These are phyloP conservation scores for Myotis vivesi DNA, from an alignment of 2,797 vertebrate species.

Conservation along the genomic window DNA sequence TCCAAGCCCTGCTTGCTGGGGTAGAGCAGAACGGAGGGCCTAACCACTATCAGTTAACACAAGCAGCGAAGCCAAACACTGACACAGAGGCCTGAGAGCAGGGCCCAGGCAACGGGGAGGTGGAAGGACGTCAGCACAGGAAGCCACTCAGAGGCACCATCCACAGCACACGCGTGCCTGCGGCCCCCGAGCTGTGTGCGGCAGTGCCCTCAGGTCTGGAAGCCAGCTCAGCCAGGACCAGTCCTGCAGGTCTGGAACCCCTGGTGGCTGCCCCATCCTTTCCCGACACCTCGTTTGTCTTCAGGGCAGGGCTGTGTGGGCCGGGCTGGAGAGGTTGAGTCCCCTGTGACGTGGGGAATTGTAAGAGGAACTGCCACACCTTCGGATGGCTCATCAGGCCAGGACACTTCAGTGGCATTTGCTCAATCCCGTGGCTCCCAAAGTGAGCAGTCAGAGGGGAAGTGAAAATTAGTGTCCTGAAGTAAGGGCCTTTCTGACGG, in stretches of 20 bases:
- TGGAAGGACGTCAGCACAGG: not conserved
- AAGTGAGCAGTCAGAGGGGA: not conserved
- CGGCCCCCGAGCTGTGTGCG: not conserved
- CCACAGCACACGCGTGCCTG: not conserved
- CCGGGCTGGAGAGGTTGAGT: not conserved
- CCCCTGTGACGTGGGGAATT: not conserved
- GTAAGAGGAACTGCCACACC: not conserved
- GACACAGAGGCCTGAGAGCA: not conserved
- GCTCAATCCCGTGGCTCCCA: not conserved
- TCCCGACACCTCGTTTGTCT: not conserved
- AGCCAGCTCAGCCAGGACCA: not conserved
- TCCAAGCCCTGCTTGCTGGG: not conserved
- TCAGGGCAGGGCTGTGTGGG: not conserved
- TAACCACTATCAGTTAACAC: not conserved
- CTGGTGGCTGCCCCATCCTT: not conserved
- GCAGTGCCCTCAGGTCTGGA: not conserved
- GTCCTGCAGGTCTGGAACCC: not conserved
- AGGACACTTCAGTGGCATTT: not conserved
- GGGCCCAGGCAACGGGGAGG: not conserved
- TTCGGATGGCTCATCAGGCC: not conserved
- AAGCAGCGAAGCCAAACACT: not conserved
- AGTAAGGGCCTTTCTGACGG: not conserved
- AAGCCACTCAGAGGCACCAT: not conserved
- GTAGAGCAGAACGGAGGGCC: not conserved
- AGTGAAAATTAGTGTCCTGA: not conserved